Conservation (phyloP, 2,113 vertebrate genomes). For the Pterocles orientalis region DNA sequence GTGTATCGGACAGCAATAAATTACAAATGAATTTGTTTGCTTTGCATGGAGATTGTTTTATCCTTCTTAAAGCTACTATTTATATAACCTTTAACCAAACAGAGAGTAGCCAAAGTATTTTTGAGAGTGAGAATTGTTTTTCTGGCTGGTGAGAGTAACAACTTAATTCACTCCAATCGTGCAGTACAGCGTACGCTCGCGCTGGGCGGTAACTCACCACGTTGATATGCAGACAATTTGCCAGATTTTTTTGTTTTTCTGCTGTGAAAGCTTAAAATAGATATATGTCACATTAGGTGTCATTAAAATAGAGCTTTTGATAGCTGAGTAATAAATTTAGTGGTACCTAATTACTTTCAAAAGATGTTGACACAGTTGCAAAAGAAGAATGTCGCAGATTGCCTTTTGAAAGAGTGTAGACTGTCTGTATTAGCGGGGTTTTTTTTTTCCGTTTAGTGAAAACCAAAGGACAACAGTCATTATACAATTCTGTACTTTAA, state of each 20-base stretch:
- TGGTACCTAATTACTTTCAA: slow-evolving; percentile 53
- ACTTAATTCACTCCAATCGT: slow-evolving; percentile 15
- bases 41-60: slow-evolving; percentile 77
- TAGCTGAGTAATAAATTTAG: slow-evolving; percentile 47
- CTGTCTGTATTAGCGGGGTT: slow-evolving; percentile 14
- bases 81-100: slow-evolving; percentile 80
- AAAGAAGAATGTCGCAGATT: not conserved
- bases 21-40: slow-evolving; percentile 77
- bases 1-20: slow-evolving; percentile 71
- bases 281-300: not conserved
- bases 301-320: slow-evolving; percentile 27
- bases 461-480: slow-evolving; percentile 84
- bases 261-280: slow-evolving; percentile 12
- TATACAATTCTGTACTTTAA: slow-evolving; percentile 86
- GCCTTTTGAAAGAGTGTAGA: slow-evolving; percentile 1
- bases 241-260: not conserved
- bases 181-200: not conserved
- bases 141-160: slow-evolving; percentile 36
- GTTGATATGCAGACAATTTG: not conserved
- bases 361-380: slow-evolving; percentile 45
- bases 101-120: slow-evolving; percentile 74
- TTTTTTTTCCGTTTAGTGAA: slow-evolving; percentile 56
- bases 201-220: not conserved
- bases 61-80: slow-evolving; percentile 80
- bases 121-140: slow-evolving; percentile 72